Evolutionary conservation across 2,888 invertebrate species (phyloP), one percentile per base, ranked within the genome.

Genomic region (Leptogaster cylindrica): DNA sequence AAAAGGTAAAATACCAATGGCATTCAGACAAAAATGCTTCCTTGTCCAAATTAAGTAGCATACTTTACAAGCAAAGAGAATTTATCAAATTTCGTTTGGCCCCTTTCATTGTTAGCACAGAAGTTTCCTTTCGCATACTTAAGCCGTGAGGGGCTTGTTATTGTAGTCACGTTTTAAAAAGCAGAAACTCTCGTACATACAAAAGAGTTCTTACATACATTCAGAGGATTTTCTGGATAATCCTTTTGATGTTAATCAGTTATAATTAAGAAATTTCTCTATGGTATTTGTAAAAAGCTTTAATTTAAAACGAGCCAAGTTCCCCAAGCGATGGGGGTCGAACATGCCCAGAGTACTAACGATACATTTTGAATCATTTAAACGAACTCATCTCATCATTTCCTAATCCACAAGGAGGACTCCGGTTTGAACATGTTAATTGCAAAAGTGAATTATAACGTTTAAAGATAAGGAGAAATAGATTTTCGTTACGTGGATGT

Each of bases 161-260:
- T 68, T 58, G 20, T 39, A 50, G 65, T 68, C 68, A 68, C 68
- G 68, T 68, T 65, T 58, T 58, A 16, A 58, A 65, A 65, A 51
- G 14, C 46, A 61, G 48, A 20, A 51, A 52, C 52, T 25, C 28
- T 28, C 31, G 55, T 65, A 58, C 68, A 65, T 65, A 65, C 31
- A 68, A 68, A 68, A 31, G 28, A 58, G 65, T 50, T 58, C 23
- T n/a, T n/a, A 46, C 50, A 65, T 68, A 68, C 65, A 58, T 27
- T 51, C 58, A 25, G 27, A 48, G 58, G 68, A 64, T 68, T 65
- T 20, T 46, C 44, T 39, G 64, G 66, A 66, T 69, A 69, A 69
- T 69, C 69, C 69, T 66, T 69, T 69, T 69, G 69, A 69, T 69
- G 69, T 69, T 69, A 69, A 69, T 69, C 69, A 69, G 69, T 69